Evolutionary conservation across 2,797 vertebrate species (phyloP).

Genomic region (Manis crassicaudata): DNA sequence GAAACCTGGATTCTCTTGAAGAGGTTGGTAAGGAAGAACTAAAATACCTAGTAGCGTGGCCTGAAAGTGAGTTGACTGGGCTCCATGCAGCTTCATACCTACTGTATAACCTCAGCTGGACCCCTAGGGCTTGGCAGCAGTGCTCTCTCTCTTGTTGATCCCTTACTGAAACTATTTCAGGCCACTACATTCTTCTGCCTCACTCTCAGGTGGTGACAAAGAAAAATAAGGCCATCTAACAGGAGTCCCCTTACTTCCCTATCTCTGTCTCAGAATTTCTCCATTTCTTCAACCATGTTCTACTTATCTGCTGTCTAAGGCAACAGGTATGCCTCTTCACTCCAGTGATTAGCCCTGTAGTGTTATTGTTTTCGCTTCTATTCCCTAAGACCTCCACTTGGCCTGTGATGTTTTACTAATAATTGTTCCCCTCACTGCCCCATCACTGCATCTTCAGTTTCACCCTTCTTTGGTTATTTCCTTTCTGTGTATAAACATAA

Average conservation of each 20-base stretch:
- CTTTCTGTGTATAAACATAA: neutral
- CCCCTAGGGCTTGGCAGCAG: neutral
- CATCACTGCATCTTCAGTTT: neutral
- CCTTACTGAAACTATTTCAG: neutral
- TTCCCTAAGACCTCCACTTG: neutral
- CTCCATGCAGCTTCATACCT: neutral
- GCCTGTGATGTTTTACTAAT: neutral
- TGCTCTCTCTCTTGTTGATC: neutral
- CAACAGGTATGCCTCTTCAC: neutral
- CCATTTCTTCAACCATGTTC: neutral
- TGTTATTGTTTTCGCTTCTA: neutral
- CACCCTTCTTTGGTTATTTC: neutral
- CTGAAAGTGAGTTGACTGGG: neutral
- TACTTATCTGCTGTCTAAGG: neutral
- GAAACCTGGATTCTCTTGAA: neutral
- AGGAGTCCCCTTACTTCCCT: neutral
- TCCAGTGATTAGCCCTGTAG: neutral
- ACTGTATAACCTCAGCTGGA: neutral
- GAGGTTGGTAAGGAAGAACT: neutral
- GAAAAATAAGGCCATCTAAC: neutral
- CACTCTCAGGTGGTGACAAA: neutral
- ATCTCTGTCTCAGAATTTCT: constrained; percentile 19
- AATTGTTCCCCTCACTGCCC: neutral
- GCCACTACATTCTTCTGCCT: neutral
- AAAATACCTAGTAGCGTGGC: neutral